A percentile compares a stretch with the other conserved stretches of the same genome.
Conservation (phyloP, 2,888 invertebrate genomes). For the Orchesella flavescens region DNA sequence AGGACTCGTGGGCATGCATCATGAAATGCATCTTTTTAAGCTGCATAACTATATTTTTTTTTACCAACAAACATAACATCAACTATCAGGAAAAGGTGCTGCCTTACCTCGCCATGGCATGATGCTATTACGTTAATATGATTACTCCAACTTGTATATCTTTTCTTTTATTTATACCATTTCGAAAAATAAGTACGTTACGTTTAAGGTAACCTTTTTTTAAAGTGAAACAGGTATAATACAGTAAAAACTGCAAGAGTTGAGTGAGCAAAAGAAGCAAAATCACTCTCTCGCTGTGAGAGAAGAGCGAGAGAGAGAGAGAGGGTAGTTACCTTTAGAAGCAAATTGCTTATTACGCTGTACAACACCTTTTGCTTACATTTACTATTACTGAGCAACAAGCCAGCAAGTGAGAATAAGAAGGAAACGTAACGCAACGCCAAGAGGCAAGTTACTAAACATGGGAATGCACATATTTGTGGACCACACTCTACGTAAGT, state of each 20-base stretch:
- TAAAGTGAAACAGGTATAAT: too few species aligned
- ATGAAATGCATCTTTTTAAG: constrained; percentile 42
- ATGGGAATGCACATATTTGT: constrained; percentile 33
- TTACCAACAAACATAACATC: background rate
- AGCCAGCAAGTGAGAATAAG: background rate
- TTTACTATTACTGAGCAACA: background rate
- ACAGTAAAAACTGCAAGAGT: too few species aligned
- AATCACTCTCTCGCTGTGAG: background rate
- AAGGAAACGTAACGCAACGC: background rate
- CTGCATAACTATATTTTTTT: constrained; percentile 10
- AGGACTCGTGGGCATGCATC: constrained; percentile 54
- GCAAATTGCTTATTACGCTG: constrained; percentile 50
- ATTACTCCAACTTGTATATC: too few species aligned
- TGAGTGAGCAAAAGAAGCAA: constrained; percentile 16
- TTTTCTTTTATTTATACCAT: too few species aligned
- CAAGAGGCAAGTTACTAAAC: constrained; percentile 60
- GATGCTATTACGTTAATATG: too few species aligned
- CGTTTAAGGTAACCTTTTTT: too few species aligned
- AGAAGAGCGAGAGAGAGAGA: background rate
- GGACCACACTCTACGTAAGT: constrained; percentile 12
- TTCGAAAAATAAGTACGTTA: too few species aligned
- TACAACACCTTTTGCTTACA: constrained; percentile 23
- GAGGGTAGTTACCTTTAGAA: constrained; percentile 44
- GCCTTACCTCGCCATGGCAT: too few species aligned
- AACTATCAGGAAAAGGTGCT: too few species aligned